These are phyloP conservation scores for Panurus biarmicus DNA, from an alignment of 2,113 vertebrate genomes.

Conservation along the genomic window DNA sequence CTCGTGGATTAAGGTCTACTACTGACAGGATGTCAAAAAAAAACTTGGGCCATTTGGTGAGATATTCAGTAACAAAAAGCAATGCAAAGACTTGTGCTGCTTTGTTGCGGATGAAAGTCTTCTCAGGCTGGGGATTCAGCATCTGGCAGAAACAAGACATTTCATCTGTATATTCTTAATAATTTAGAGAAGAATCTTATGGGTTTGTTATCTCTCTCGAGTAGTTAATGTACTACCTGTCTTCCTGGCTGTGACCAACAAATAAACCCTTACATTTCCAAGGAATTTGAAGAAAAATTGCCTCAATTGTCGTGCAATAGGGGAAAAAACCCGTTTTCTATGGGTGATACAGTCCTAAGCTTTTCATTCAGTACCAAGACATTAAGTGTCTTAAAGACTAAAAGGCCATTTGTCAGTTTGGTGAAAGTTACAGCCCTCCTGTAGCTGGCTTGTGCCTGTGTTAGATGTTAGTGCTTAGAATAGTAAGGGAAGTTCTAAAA, in stretches of 20 bases:
- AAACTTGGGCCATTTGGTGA: slow-evolving; percentile 96
- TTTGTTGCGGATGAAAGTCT: slow-evolving; percentile 97
- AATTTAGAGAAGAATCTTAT: background rate
- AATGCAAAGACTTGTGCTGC: slow-evolving; percentile 96
- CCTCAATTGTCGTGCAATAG: background rate
- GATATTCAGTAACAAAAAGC: slow-evolving; percentile 92
- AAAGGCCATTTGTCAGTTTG: background rate
- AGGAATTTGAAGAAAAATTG: background rate
- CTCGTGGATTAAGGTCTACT: slow-evolving; percentile 88
- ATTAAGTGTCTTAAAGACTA: background rate
- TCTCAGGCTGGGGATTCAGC: slow-evolving; percentile 86
- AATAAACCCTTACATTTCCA: background rate
- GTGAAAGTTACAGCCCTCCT: background rate
- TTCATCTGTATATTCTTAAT: background rate
- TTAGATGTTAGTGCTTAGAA: background rate
- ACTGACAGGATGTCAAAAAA: slow-evolving; percentile 94
- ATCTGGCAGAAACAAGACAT: slow-evolving; percentile 73
- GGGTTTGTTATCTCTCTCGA: background rate
- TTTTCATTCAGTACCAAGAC: background rate
- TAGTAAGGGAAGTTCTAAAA: background rate
- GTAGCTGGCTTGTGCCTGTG: background rate
- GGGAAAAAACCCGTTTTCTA: background rate
- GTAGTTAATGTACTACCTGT: background rate
- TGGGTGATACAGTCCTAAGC: background rate
- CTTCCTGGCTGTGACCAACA: background rate